phyloP scores from a whole-genome alignment of 2,113 vertebrate species.

The Gulo gulo region DNA sequence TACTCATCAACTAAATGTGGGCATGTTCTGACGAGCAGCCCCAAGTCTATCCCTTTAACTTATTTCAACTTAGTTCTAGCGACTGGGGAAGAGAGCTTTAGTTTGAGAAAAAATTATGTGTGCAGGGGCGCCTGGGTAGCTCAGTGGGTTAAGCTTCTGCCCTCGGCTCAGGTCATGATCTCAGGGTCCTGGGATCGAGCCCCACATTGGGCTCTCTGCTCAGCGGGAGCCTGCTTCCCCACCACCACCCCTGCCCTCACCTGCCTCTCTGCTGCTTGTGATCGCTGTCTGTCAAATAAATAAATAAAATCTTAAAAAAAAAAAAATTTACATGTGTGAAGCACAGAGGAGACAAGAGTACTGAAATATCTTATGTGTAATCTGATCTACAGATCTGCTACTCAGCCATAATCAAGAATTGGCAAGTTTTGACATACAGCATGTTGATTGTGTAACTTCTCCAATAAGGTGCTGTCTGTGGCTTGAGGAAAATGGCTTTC shows the following conservation, averaged over 20 bases:
- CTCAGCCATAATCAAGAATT: background rate
- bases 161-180: too few relatives aligned
- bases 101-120: background rate
- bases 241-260: too few relatives aligned
- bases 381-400: background rate
- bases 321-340: background rate
- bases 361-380: background rate
- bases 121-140: too few relatives aligned
- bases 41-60: background rate
- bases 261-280: too few relatives aligned
- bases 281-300: too few relatives aligned
- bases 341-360: rapidly evolving
- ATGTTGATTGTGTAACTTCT: conserved; percentile 95
- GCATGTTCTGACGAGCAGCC: background rate
- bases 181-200: too few relatives aligned
- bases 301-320: too few relatives aligned
- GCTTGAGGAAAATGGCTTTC: conserved; percentile 99
- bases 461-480: conserved; percentile 93
- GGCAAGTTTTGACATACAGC: conserved; percentile 84
- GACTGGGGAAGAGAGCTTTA: background rate
- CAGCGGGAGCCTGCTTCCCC: too few relatives aligned
- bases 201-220: too few relatives aligned
- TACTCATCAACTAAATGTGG: background rate
- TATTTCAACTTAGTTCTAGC: background rate
- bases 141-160: too few relatives aligned